A percentile compares a stretch with the other conserved stretches of the same genome.
Evolutionary conservation across 2,797 vertebrate species (phyloP).

Genomic region (Takifugu ocellatus): DNA sequence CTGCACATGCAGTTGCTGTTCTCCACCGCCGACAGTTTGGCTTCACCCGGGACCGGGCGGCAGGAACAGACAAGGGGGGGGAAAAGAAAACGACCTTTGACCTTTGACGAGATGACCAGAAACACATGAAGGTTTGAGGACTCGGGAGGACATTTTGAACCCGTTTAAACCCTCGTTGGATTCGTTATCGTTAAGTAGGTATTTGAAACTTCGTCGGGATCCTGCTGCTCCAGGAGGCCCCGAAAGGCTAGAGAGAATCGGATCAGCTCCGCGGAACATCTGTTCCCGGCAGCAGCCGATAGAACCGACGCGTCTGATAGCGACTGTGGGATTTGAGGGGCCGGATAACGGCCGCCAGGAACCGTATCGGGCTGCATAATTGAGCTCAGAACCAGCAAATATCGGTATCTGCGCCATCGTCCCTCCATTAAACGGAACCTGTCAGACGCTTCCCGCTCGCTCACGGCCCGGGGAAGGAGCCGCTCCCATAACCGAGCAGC

Average conservation of each 20-base stretch:
- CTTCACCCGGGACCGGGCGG: conserved; percentile 56
- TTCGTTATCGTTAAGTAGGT: neutral
- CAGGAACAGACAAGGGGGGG: neutral
- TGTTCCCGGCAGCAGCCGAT: conserved; percentile 13
- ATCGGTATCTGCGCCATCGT: conserved; percentile 37
- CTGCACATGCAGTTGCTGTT: conserved; percentile 91
- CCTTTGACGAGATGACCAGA: too few relatives aligned
- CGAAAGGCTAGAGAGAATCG: neutral
- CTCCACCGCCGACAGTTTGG: conserved; percentile 88
- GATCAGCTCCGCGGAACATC: conserved; percentile 11
- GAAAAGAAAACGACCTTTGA: too few relatives aligned
- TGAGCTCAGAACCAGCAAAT: conserved; percentile 29
- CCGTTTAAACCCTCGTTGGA: conserved; percentile 12
- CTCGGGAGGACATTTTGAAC: conserved; percentile 5
- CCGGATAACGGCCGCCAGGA: conserved; percentile 15
- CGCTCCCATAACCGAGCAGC: neutral
- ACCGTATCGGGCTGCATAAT: conserved; percentile 27
- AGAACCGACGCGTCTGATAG: conserved; percentile 22
- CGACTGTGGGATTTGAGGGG: conserved; percentile 15
- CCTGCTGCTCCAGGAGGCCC: neutral
- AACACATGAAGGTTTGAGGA: too few relatives aligned
- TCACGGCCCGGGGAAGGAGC: too few relatives aligned
- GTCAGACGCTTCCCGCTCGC: conserved; percentile 1
- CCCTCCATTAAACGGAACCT: conserved; percentile 51
- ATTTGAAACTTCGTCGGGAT: conserved; percentile 6